Evolutionary conservation across 2,797 vertebrate species (phyloP), one percentile per base, ranked within the genome.

Genomic region (Holocentrus rufus): DNA sequence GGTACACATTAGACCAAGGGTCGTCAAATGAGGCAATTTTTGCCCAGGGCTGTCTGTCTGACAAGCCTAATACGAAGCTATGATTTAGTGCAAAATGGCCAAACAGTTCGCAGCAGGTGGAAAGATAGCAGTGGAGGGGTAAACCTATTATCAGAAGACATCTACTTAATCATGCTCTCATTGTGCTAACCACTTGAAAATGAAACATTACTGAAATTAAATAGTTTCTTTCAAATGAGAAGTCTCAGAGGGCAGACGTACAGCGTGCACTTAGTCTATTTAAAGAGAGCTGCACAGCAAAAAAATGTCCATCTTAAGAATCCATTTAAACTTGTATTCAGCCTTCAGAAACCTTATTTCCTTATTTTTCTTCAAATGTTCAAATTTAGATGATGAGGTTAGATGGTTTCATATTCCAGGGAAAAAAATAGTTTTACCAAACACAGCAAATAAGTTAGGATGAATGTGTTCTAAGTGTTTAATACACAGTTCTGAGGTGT

Each of bases 141-240:
- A 81, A 82, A 80, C 31, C 76, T 77, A 77, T 90, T 80, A 89
- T 85, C 81, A 79, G 63, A 76, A 76, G 57, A 59, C 58, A 81
- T 80, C 81, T 75, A 74, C 73, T 85, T 84, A 82, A 87, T 86
- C 77, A 69, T 76, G 60, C 66, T 77, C 76, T 81, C 69, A 65
- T 77, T 80, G 74, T 76, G 70, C 71, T 22, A 78, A 80, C 62
- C 73, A 77, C 81, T 87, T 65, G 65, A 82, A 77, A 77, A 80
- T 52, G 69, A 60, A 79, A 74, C 47, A 66, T 72, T 78, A 20
- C 74, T 76, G 57, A 85, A 76, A 74, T 81, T 39, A 85, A 75
- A 74, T 44, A n/a, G 69, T 27, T 53, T 76, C 34, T 39, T 54
- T 58, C 44, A 79, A 69, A 84, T 81, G 65, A 60, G 50, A 64